Base-by-base conservation (phyloP, 2,888 invertebrate species). In the Pterostichus niger region DNA sequence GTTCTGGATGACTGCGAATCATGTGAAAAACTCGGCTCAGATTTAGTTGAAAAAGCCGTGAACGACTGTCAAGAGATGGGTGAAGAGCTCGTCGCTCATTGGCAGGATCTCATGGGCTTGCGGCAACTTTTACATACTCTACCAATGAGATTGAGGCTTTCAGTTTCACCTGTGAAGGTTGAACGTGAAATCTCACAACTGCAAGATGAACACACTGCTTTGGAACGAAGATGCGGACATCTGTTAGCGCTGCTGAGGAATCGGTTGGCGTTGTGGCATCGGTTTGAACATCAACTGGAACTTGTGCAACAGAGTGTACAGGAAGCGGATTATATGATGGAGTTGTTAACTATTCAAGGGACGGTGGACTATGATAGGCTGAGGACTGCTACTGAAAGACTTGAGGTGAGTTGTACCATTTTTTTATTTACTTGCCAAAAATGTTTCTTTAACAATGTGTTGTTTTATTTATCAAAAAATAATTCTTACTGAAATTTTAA, bases 301-400 rank as follows among this genome's bases (percentile, higher is more conserved):
- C 87, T 94, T 88, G 96, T 96, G 10, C 95, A 96, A 84, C 94
- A 95, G 76, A 96, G 95, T 0, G 96, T 96, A 0, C 93, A 96
- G 82, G 96, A 96, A 86, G 95, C 96, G 0, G 96, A 96, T 88
- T 96, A 96, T 87, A 96, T 96, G 96, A 95, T 96, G 91, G 96
- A 96, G 85, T 90, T 96, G 83, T 91, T 96, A 11, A 95, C 95
- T 0, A 95, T 96, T 0, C 96, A 96, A 88, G 96, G 96, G 0
- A 94, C 95, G 84, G 95, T 96, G 13, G 96, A 97, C 89, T 96
- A 96, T 87, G 96, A 96, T 85, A 92, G 96, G 7, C 90, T 97
- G 83, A 91, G 95, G 78, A 96, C 96, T 88, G 96, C 96, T 56
- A 96, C 96, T 0, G 96, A 96, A 89, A 92, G 96, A 87, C 92